phyloP scores from a whole-genome alignment of 2,797 vertebrate genomes.

The Protonibea diacanthus region DNA sequence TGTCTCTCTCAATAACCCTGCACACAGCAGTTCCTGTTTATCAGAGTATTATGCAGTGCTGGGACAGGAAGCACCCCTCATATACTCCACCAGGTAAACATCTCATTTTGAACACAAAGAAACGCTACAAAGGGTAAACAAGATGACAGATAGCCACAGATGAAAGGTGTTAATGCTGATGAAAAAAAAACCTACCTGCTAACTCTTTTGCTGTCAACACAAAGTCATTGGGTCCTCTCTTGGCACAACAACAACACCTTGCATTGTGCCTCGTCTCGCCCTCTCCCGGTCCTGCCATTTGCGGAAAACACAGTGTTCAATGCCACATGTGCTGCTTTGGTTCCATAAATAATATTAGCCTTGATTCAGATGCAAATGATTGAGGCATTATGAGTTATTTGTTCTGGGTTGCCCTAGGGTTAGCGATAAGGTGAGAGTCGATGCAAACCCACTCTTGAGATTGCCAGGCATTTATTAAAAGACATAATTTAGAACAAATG shows the following conservation, averaged over 20 bases:
- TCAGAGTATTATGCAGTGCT: constrained; percentile 21
- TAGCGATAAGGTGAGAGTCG: constrained; percentile 37
- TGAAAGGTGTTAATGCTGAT: constrained; percentile 69
- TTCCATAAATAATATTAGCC: constrained; percentile 37
- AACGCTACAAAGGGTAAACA: constrained; percentile 61
- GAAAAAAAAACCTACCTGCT: constrained; percentile 70
- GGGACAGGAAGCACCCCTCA: constrained; percentile 38
- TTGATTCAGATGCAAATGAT: constrained; percentile 46
- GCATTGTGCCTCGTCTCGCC: constrained; percentile 21
- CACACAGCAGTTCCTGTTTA: constrained; percentile 22
- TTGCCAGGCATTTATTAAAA: constrained; percentile 44
- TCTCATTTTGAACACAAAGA: constrained; percentile 73
- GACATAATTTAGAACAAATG: constrained; percentile 29
- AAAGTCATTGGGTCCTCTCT: constrained; percentile 72
- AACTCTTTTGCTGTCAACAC: constrained; percentile 77
- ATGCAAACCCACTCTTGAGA: constrained; percentile 64
- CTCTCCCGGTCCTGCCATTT: constrained; percentile 29
- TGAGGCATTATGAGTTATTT: constrained; percentile 55
- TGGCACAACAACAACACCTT: constrained; percentile 53
- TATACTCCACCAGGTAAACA: constrained; percentile 68
- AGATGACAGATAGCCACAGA: constrained; percentile 67
- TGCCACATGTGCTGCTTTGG: constrained; percentile 14
- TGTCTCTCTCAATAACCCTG: constrained; percentile 11
- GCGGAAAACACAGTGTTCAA: constrained; percentile 46
- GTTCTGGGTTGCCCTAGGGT: constrained; percentile 28